These are phyloP conservation scores for Tadarida brasiliensis DNA, from an alignment of 2,797 vertebrate species.

Conservation along the genomic window DNA sequence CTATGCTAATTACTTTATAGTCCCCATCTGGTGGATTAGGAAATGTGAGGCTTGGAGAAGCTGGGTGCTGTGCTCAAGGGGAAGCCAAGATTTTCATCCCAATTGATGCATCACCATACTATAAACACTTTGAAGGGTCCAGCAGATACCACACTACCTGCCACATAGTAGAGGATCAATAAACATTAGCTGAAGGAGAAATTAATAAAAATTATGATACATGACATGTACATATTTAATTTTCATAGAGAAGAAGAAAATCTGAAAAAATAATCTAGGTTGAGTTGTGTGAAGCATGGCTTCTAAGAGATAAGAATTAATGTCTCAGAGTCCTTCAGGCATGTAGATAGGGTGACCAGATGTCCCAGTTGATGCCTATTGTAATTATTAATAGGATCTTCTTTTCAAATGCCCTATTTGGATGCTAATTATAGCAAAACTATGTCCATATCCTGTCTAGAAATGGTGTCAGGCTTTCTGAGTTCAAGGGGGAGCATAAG, in stretches of 20 bases:
- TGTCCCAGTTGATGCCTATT: background rate
- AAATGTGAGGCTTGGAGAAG: background rate
- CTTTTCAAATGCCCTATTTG: background rate
- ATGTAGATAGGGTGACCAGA: background rate
- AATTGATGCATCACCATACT: too few species aligned
- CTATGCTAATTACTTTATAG: background rate
- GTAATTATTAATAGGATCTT: background rate
- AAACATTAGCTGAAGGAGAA: background rate
- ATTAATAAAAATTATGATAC: background rate
- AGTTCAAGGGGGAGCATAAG: background rate
- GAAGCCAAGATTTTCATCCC: background rate
- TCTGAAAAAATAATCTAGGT: conserved; percentile 3
- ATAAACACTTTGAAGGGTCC: background rate
- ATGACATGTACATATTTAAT: background rate
- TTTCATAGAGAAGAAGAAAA: conserved; percentile 20
- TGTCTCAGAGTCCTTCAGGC: background rate
- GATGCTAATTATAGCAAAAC: background rate
- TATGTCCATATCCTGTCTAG: background rate
- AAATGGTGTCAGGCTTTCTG: background rate
- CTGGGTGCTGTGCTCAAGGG: background rate
- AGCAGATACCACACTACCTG: background rate
- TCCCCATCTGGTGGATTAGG: background rate
- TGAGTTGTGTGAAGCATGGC: background rate
- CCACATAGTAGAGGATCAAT: background rate
- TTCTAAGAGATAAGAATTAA: background rate